These are phyloP conservation scores for Macrostomum lignano DNA, from an alignment of 1,140 invertebrate genomes.

Conservation along the genomic window DNA sequence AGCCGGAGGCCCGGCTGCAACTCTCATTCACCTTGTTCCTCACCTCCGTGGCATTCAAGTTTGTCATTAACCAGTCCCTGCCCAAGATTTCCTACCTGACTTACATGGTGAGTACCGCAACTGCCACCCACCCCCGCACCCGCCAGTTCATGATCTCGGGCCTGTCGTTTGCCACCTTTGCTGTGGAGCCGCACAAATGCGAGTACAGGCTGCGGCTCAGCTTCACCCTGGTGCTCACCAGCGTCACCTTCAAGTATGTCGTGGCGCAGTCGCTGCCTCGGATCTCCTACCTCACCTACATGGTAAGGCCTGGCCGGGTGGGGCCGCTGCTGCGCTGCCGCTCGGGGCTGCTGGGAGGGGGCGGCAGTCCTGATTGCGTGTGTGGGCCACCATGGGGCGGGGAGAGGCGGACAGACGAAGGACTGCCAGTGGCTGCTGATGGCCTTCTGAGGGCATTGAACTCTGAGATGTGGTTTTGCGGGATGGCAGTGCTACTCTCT, in stretches of 20 bases:
- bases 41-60: slow-evolving; percentile 22
- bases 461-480: too few species aligned
- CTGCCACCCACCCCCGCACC: too few species aligned
- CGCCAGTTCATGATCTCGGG: slow-evolving; percentile 19
- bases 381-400: too few species aligned
- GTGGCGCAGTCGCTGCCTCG: slow-evolving; percentile 22
- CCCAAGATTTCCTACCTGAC: slow-evolving; percentile 24
- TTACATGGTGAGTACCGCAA: slow-evolving; percentile 23
- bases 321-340: too few species aligned
- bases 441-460: too few species aligned
- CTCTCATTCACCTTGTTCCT: slow-evolving; percentile 16
- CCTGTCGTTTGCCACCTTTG: slow-evolving; percentile 26
- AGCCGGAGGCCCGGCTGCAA: slow-evolving; percentile 22
- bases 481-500: too few species aligned
- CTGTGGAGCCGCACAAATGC: slow-evolving; percentile 17
- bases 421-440: too few species aligned
- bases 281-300: slow-evolving; percentile 24
- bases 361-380: too few species aligned
- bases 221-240: slow-evolving; percentile 16
- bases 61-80: slow-evolving; percentile 23
- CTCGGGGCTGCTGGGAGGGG: too few species aligned
- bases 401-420: too few species aligned
- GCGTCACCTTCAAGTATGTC: slow-evolving; percentile 24
- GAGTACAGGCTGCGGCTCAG: slow-evolving; percentile 21
- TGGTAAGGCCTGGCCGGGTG: slow-evolving; percentile 10